Conservation (phyloP, 2,797 vertebrate genomes). For the Anguilla obscura region DNA sequence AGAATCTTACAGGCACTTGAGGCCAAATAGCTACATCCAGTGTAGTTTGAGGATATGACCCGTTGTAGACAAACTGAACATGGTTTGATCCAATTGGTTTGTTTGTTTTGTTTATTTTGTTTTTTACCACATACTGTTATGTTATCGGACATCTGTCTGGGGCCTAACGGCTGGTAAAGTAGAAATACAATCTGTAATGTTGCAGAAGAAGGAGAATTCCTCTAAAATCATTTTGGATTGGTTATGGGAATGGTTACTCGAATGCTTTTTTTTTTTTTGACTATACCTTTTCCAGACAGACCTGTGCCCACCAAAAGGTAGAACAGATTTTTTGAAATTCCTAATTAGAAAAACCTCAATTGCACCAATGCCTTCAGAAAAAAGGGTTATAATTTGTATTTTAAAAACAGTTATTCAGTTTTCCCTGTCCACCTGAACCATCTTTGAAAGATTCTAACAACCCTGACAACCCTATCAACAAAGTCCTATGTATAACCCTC, state of each 20-base stretch:
- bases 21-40: not conserved
- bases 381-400: too few species aligned
- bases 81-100: not conserved
- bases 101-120: not conserved
- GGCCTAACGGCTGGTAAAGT: not conserved
- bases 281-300: too few species aligned
- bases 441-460: too few species aligned
- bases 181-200: not conserved
- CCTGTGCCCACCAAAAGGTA: too few species aligned
- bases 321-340: too few species aligned
- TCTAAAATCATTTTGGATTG: not conserved
- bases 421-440: too few species aligned
- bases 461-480: too few species aligned
- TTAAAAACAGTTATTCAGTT: too few species aligned
- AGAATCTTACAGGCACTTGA: not conserved
- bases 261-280: not conserved
- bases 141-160: not conserved
- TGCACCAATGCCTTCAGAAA: too few species aligned
- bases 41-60: not conserved
- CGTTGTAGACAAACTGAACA: not conserved
- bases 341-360: too few species aligned
- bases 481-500: too few species aligned
- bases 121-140: not conserved
- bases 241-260: not conserved
- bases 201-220: not conserved